phyloP scores from a whole-genome alignment of 2,113 vertebrate species.

The Phyllopteryx taeniolatus region DNA sequence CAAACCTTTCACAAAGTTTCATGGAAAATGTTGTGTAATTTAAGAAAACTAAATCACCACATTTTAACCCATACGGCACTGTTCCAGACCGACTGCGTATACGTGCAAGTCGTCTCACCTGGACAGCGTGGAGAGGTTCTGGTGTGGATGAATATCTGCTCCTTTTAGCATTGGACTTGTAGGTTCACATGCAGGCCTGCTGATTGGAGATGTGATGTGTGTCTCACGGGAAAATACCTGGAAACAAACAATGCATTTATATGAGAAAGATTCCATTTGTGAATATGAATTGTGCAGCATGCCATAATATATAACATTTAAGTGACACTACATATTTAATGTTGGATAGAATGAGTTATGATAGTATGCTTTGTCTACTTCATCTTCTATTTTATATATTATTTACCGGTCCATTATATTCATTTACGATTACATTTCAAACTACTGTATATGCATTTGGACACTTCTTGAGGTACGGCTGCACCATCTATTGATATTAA shows the following conservation, averaged over 20 bases:
- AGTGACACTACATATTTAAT: background rate
- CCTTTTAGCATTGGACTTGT: slow-evolving; percentile 14
- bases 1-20: background rate
- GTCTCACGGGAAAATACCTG: slow-evolving; percentile 35
- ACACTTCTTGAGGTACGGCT: no score
- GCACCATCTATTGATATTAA: background rate
- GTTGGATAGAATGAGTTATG: background rate
- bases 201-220: background rate
- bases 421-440: background rate
- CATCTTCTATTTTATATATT: background rate
- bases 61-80: background rate
- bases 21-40: background rate
- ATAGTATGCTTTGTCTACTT: background rate
- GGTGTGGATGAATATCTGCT: slow-evolving; percentile 20
- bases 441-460: no score
- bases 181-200: slow-evolving; percentile 25
- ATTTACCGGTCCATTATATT: background rate
- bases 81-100: background rate
- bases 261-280: slow-evolving; percentile 18
- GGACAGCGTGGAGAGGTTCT: slow-evolving; percentile 4
- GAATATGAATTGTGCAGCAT: background rate
- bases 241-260: slow-evolving; percentile 6
- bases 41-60: background rate
- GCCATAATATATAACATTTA: background rate
- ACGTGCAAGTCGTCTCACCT: slow-evolving; percentile 41